Evolutionary conservation across 2,113 vertebrate genomes (phyloP).

Genomic region (Fregata magnificens): DNA sequence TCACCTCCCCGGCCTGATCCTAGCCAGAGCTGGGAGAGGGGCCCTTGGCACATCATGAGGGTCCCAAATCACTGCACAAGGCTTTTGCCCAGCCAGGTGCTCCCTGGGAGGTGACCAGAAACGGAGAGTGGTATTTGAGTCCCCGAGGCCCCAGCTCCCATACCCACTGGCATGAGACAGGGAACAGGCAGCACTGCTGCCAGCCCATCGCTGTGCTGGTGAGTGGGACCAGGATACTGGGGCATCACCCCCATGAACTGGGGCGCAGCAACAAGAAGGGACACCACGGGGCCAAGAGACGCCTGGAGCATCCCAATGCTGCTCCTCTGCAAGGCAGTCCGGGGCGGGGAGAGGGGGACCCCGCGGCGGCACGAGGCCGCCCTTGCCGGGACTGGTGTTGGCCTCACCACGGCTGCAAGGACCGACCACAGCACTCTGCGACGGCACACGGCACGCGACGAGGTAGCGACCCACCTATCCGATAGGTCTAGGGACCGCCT

Average conservation of each 20-base stretch:
- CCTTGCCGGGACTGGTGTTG: slow-evolving; percentile 52
- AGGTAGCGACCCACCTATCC: slow-evolving; percentile 87
- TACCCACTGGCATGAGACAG: fast-evolving
- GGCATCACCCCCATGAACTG: background rate
- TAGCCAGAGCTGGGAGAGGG: background rate
- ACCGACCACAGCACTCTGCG: slow-evolving; percentile 47
- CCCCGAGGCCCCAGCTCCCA: background rate
- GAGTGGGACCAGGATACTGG: fast-evolving
- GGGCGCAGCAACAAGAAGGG: background rate
- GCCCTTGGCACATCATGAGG: background rate
- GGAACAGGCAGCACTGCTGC: background rate
- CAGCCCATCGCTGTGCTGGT: fast-evolving
- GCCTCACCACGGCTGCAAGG: slow-evolving; percentile 63
- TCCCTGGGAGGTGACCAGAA: background rate
- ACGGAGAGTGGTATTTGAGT: background rate
- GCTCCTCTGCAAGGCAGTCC: background rate
- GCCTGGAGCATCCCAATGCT: background rate
- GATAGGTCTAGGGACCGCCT: slow-evolving; percentile 86
- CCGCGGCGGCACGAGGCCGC: background rate
- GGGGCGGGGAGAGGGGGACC: background rate
- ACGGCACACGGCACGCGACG: slow-evolving; percentile 55
- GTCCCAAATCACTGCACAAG: background rate
- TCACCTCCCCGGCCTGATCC: background rate
- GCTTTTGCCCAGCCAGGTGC: background rate
- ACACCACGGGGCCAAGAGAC: background rate